phyloP scores from a whole-genome alignment of 2,888 invertebrate genomes.

The Pseudoips prasinana region DNA sequence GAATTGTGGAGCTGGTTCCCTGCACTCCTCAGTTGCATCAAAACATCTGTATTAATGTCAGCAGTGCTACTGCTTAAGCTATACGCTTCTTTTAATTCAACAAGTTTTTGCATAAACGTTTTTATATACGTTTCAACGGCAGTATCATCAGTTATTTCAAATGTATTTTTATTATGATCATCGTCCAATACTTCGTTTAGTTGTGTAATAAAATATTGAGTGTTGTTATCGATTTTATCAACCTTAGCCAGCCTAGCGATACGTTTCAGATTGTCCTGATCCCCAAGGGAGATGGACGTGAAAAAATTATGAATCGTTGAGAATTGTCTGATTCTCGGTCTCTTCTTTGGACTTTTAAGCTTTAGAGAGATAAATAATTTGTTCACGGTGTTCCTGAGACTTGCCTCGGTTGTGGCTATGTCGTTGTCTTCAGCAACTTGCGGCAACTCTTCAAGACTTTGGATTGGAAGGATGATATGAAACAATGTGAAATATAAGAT shows the following conservation, averaged over 20 bases:
- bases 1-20: too few species aligned
- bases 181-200: conserved; percentile 52
- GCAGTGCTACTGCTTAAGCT: conserved; percentile 20
- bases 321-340: conserved; percentile 41
- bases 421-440: conserved; percentile 32
- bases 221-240: conserved; percentile 37
- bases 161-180: conserved; percentile 16
- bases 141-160: conserved; percentile 27
- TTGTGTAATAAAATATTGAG: conserved; percentile 40
- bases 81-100: conserved; percentile 37
- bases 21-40: conserved; percentile 21
- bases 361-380: conserved; percentile 45
- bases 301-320: conserved; percentile 51
- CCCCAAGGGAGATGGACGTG: conserved; percentile 42
- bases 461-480: conserved; percentile 11
- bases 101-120: conserved; percentile 38
- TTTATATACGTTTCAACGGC: conserved; percentile 33
- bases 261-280: conserved; percentile 43
- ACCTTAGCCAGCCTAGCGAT: conserved; percentile 43
- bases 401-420: conserved; percentile 36
- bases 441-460: conserved; percentile 36
- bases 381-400: conserved; percentile 43
- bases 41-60: conserved; percentile 34
- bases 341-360: conserved; percentile 31
- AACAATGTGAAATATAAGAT: conserved; percentile 23